A percentile compares a stretch with the other conserved stretches of the same genome.
phyloP scores from a whole-genome alignment of 1,140 invertebrate species.

The Aethina tumida region DNA sequence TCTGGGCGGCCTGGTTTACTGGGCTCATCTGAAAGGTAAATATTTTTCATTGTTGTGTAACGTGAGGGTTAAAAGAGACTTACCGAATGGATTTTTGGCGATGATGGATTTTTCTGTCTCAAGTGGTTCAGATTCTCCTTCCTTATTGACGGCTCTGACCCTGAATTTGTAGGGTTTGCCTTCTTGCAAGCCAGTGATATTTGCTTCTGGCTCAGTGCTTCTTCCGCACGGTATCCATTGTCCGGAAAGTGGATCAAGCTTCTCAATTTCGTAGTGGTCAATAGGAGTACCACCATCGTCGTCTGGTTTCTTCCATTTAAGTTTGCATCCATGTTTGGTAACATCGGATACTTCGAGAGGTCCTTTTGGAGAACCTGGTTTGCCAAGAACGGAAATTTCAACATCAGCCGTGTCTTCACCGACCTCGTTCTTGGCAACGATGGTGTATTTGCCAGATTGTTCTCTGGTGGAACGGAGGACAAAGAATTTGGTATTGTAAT shows the following conservation, averaged over 20 bases:
- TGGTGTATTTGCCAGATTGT: conserved; percentile 85
- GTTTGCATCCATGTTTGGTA: conserved; percentile 86
- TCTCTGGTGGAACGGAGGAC: conserved; percentile 68
- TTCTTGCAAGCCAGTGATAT: conserved; percentile 77
- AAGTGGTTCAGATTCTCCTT: conserved; percentile 93
- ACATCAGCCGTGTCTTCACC: conserved; percentile 91
- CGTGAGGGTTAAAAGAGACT: conserved; percentile 21
- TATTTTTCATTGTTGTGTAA: conserved; percentile 1
- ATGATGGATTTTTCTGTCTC: conserved; percentile 90
- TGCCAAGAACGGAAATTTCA: conserved; percentile 76
- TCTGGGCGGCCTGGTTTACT: conserved; percentile 86
- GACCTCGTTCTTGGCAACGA: conserved; percentile 86
- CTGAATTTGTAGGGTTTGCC: conserved; percentile 98
- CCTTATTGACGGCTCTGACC: conserved; percentile 96
- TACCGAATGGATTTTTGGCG: conserved; percentile 97
- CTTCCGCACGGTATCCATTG: conserved; percentile 86
- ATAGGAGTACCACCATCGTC: conserved; percentile 87
- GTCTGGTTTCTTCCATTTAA: conserved; percentile 89
- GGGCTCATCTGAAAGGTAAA: conserved; percentile 64
- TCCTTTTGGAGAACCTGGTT: conserved; percentile 73
- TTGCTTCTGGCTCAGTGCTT: conserved; percentile 67
- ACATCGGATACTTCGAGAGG: conserved; percentile 83
- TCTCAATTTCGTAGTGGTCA: conserved; percentile 96
- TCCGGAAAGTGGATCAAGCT: conserved; percentile 85
- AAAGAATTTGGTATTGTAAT: conserved; percentile 86